Evolutionary conservation across 2,113 vertebrate species (phyloP), one percentile per base, ranked within the genome.

Genomic region (Coptodon bakossiorum): DNA sequence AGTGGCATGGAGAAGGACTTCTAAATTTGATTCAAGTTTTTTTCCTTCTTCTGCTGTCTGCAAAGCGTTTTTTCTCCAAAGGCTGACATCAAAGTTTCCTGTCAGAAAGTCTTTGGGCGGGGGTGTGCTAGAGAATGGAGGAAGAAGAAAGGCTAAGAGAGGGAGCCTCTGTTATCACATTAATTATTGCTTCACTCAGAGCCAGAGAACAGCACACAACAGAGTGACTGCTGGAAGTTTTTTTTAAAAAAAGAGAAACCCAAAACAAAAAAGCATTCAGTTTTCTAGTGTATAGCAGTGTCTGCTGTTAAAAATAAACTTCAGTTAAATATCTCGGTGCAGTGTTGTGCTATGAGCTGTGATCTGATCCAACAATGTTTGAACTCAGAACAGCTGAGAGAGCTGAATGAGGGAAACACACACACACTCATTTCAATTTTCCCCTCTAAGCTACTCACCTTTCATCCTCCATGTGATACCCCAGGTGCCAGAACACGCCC

Each of bases 141-240:
- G 68, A 50, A 68, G 61, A 71, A n/a, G 36, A 31, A 73, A 90
- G 63, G 66, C 31, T 57, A 68, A 83, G 27, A 17, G 40, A 85
- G 5, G 53, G 7, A 78, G 14, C 59, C 48, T 81, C 48, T 84
- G 80, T 84, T 90, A 92, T 91, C 85, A 81, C 54, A 81, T 90
- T 92, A 89, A 94, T 95, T 94, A 90, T 89, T 90, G 38, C 87
- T 86, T 84, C 85, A 85, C 59, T 81, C 76, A 43, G 78, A 89
- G 31, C 24, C 59, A 50, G 31, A 24, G 57, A 38, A 43, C 54
- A 66, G 85, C 54, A 61, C 68, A 84, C 7, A 48, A 52, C 83
- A 81, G 73, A 83, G 8, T 17, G 36, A 88, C 43, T 68, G 53
- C 34, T 81, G 71, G 82, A 85, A 68, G 3, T 17, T 19, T 63